Base-by-base conservation (phyloP, 2,797 vertebrate species). In the Sciurus carolinensis region DNA sequence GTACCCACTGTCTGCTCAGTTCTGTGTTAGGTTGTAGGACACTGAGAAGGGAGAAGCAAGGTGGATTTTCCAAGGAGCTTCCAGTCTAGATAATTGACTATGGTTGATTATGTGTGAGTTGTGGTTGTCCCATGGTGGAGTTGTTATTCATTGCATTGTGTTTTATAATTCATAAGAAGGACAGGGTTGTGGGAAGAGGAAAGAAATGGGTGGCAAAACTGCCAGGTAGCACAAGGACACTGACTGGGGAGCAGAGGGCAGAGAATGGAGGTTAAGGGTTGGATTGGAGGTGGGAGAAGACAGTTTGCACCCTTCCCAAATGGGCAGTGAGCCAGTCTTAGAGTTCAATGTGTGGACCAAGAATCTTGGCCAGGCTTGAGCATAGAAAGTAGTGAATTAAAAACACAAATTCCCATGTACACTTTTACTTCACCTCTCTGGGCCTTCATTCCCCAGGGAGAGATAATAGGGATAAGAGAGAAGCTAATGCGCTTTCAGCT, bases 21-120 rank as follows among this genome's bases (percentile, higher is more conserved):
- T 88, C 82, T 89, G 7, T 88, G 50, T 75, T 94, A 89, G 67
- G 30, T 57, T 94, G 15, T 91, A n/a, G 54, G 33, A 20, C 22
- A 90, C 42, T 77, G 57, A 94, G 17, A 72, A 91, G 69, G 62
- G 75, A 39, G 28, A 90, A 94, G 8, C 26, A 92, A 95, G 6
- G 36, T 84, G 13, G 94, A 54, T 96, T 95, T 95, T 50, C 62
- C 76, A 95, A 90, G 66, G 59, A 95, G 44, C 30, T 92, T 94
- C 67, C 17, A 77, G 59, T 92, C 42, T 93, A 94, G 39, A 33
- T 86, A 94, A 71, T 30, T 91, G 79, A 82, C 73, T 84, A 14
- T 28, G 80, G 22, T 30, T 36, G 33, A 39, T 85, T 67, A 64
- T 80, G 54, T 89, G 52, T 89, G 22, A 89, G 47, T 66, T 96